Base-by-base conservation (phyloP, 2,797 vertebrate genomes). In the Ctenopoma multispine region DNA sequence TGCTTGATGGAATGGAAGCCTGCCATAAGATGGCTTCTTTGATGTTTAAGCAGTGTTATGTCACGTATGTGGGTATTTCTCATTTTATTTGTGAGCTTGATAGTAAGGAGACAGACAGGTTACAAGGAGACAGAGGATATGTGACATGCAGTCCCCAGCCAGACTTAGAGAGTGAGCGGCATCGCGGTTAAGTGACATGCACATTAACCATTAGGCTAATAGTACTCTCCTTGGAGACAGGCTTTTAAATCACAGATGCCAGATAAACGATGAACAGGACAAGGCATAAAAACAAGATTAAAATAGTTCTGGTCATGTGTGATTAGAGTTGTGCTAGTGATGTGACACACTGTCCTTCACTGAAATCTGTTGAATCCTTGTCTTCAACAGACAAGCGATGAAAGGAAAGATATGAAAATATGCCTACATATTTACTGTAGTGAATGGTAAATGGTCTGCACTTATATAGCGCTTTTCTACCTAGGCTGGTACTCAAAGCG, bases 1-100 rank as follows among this genome's bases (percentile, higher is more conserved):
- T 11, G 50, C 44, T 11, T 40, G 61, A 69, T 66, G 29, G 29
- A 56, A 54, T 12, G 17, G 23, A 71, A 58, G 56, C 20, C 18
- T 48, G 38, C n/a, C 63, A 63, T 21, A 63, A 18, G 47, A 41
- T 11, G 4, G 21, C 36, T 8, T 5, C 5, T 9, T 54, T 18
- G 20, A 20, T 34, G n/a, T n/a, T n/a, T 20, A 74, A 56, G 61
- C 12, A 1, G 1, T 38, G 10, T 20, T 34, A 20, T 20, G 24
- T 20, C 12, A 43, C 5, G 17, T 17, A 44, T n/a, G 7, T 44
- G 9, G 31, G 31, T 34, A 1, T 31, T 31, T 31, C 1, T 6
- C 29, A 6, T 31, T 31, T 31, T 31, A 5, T 34, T 34, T 34
- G 3, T 1, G 31, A 34, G 31, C 31, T 34, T 8, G 7, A 34